Percentiles rank a stretch among this genome's conserved stretches.
Evolutionary conservation across 2,113 vertebrate species (phyloP).

Genomic region (Bubo scandiacus): DNA sequence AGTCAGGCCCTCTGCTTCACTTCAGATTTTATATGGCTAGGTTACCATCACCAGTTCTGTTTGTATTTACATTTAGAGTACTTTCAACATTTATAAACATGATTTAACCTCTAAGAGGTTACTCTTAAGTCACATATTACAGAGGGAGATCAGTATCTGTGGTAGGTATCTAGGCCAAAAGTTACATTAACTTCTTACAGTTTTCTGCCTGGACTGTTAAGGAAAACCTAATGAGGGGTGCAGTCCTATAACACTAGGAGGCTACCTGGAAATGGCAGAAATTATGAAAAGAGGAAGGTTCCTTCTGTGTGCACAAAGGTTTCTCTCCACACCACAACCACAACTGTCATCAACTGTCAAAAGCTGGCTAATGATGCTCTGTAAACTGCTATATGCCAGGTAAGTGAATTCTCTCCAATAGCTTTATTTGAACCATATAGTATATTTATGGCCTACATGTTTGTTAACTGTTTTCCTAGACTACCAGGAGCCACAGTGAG

Average conservation of each 20-base stretch:
- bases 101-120: not conserved
- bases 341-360: not conserved
- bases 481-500: not conserved
- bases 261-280: not conserved
- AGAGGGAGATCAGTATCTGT: not conserved
- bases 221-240: not conserved
- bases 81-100: not conserved
- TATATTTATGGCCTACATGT: not conserved
- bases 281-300: not conserved
- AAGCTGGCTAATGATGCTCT: not conserved
- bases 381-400: rapidly evolving
- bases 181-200: not conserved
- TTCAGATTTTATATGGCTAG: not conserved
- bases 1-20: not conserved
- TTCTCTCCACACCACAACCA: not conserved
- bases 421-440: not conserved
- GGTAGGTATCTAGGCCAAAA: not conserved
- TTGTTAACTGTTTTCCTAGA: not conserved
- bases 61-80: not conserved
- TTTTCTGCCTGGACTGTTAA: not conserved
- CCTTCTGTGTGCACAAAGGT: not conserved
- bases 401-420: not conserved
- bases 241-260: not conserved
- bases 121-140: not conserved
- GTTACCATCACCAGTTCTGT: not conserved